These are phyloP conservation scores for Cephalopholis sonnerati DNA, from an alignment of 2,113 vertebrate species.

Conservation along the genomic window DNA sequence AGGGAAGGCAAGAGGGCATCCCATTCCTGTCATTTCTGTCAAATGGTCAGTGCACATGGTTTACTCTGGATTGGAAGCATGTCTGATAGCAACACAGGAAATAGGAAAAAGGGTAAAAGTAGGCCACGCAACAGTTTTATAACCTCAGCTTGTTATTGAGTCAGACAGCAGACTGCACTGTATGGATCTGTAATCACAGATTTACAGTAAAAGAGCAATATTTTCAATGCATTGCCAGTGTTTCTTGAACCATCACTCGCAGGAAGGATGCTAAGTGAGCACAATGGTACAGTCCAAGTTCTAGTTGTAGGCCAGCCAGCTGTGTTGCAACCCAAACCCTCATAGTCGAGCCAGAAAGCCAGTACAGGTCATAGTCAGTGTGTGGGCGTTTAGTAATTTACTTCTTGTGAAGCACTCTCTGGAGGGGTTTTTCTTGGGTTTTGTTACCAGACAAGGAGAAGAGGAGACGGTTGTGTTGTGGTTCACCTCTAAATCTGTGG, in stretches of 20 bases:
- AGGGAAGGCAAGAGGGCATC: slow-evolving; percentile 42
- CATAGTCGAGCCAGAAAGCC: slow-evolving; percentile 48
- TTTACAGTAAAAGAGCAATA: slow-evolving; percentile 33
- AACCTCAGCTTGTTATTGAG: slow-evolving; percentile 37
- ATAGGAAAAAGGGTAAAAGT: slow-evolving; percentile 15
- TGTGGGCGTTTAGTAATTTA: slow-evolving; percentile 70
- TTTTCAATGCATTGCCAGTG: background rate
- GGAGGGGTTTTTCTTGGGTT: slow-evolving; percentile 50
- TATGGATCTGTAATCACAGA: slow-evolving; percentile 26
- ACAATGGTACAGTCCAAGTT: slow-evolving; percentile 39
- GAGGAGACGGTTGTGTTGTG: slow-evolving; percentile 56
- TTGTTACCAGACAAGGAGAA: slow-evolving; percentile 65
- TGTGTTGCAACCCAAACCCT: slow-evolving; percentile 62
- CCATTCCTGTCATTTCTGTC: slow-evolving; percentile 67
- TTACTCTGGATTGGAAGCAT: slow-evolving; percentile 31
- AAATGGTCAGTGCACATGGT: slow-evolving; percentile 64
- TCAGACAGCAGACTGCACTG: slow-evolving; percentile 17
- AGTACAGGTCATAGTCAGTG: slow-evolving; percentile 58
- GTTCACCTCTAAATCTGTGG: slow-evolving; percentile 60
- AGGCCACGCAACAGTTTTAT: slow-evolving; percentile 6
- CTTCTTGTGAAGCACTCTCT: slow-evolving; percentile 59
- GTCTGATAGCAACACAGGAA: slow-evolving; percentile 34
- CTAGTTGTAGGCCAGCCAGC: slow-evolving; percentile 48
- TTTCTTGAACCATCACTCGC: slow-evolving; percentile 37
- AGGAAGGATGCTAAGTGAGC: slow-evolving; percentile 42